Percentiles rank a stretch among this genome's conserved stretches.
Conservation (phyloP, 2,888 invertebrate species). For the Epinotia nisella region DNA sequence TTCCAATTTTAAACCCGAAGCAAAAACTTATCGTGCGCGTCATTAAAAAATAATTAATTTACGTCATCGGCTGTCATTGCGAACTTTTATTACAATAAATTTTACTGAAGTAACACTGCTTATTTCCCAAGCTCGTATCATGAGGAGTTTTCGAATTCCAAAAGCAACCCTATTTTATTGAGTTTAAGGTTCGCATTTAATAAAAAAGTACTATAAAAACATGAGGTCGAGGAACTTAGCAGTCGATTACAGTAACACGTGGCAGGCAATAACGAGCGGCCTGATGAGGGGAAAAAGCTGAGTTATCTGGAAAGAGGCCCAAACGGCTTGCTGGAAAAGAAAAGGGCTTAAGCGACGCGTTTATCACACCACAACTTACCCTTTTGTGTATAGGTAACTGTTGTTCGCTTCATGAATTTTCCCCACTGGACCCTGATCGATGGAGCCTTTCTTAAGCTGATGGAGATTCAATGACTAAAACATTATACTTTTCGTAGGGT, state of each 20-base stretch:
- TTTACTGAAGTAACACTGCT: conserved; percentile 11
- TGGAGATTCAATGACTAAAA: conserved; percentile 12
- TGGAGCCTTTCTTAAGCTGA: conserved; percentile 29
- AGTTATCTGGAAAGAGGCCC: conserved; percentile 34
- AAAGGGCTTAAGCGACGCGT: neutral
- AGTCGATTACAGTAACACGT: conserved; percentile 15
- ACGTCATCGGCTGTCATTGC: conserved; percentile 36
- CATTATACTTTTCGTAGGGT: neutral
- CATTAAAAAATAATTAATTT: conserved; percentile 45
- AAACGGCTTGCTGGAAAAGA: neutral
- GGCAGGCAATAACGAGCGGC: conserved; percentile 24
- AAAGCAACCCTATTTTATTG: neutral
- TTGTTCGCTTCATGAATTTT: conserved; percentile 48
- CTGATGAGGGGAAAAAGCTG: conserved; percentile 36
- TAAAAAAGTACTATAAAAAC: neutral
- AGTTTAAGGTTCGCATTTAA: neutral
- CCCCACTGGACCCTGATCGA: conserved; percentile 35
- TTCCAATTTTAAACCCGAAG: conserved; percentile 26
- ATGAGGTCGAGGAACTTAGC: neutral
- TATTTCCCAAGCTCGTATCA: neutral
- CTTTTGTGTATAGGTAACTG: neutral
- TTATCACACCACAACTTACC: neutral
- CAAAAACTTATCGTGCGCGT: conserved; percentile 29
- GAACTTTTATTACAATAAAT: conserved; percentile 37
- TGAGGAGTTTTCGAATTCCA: neutral